A percentile compares a stretch with the other conserved stretches of the same genome.
Conservation (phyloP, 2,113 vertebrate species). For the Riparia riparia region DNA sequence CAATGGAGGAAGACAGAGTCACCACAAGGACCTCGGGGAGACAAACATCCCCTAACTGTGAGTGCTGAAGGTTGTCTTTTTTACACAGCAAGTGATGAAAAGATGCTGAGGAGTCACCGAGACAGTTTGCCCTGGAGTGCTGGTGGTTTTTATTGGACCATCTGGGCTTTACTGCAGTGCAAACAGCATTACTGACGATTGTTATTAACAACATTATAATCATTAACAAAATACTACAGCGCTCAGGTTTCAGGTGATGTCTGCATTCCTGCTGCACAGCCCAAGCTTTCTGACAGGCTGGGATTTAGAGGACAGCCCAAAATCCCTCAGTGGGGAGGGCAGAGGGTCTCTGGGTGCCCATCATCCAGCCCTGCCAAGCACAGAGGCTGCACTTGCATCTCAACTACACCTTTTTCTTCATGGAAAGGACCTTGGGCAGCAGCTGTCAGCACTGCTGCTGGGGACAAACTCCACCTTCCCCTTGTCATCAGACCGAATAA, state of each 20-base stretch:
- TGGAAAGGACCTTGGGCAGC: background rate
- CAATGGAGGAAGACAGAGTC: background rate
- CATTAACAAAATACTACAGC: conserved; percentile 24
- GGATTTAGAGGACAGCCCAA: background rate
- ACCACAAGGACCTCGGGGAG: background rate
- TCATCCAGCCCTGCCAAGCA: background rate
- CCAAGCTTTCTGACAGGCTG: background rate
- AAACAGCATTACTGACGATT: background rate
- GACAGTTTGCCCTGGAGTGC: background rate
- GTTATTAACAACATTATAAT: conserved; percentile 46
- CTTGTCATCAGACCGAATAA: background rate
- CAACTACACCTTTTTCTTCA: background rate
- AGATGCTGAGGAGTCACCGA: background rate
- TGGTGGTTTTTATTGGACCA: conserved; percentile 44
- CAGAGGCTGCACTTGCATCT: background rate
- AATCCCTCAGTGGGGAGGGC: background rate
- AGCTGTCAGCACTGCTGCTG: background rate
- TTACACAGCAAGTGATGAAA: background rate
- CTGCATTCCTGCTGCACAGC: background rate
- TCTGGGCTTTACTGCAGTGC: conserved; percentile 50
- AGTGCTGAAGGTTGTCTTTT: background rate
- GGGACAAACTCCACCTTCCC: background rate
- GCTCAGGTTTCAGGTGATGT: background rate
- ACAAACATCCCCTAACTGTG: background rate
- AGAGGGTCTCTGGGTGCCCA: background rate